Percentiles rank a stretch among this genome's conserved stretches.
These are phyloP conservation scores for Festucalex cinctus DNA, from an alignment of 2,113 vertebrate genomes.

Conservation along the genomic window DNA sequence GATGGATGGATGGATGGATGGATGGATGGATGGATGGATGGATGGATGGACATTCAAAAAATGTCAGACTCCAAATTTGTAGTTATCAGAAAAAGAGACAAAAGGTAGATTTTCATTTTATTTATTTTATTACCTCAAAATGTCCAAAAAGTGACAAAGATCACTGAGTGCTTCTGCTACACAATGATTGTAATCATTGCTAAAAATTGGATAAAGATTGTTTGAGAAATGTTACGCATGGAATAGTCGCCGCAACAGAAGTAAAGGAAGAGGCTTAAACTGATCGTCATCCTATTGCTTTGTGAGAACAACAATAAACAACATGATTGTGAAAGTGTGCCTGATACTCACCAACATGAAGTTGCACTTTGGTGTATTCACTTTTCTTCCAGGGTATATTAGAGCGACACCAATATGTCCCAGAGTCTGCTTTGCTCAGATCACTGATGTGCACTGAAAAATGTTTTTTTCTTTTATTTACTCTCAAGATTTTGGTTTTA, in stretches of 20 bases:
- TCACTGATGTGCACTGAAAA: conserved; percentile 33
- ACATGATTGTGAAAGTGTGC: background rate
- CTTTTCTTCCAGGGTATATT: background rate
- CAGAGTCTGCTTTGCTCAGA: conserved; percentile 32
- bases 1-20: too few species aligned
- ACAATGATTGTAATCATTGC: too few species aligned
- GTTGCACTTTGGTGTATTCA: background rate
- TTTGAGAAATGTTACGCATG: too few species aligned
- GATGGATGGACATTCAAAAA: too few species aligned
- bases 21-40: too few species aligned
- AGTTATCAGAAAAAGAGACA: too few species aligned
- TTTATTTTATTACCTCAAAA: too few species aligned
- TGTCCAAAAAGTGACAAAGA: too few species aligned
- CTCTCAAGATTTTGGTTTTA: conserved; percentile 9
- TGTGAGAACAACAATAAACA: background rate
- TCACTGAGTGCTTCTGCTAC: too few species aligned
- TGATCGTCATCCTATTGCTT: background rate
- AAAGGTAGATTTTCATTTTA: too few species aligned
- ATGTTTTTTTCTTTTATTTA: background rate
- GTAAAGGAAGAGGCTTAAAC: background rate
- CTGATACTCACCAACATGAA: conserved; percentile 13
- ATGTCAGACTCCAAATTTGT: too few species aligned
- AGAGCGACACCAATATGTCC: conserved; percentile 50
- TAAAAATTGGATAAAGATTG: too few species aligned
- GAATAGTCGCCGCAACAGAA: background rate